phyloP scores from a whole-genome alignment of 2,797 vertebrate species.

The Eulemur albifrons region DNA sequence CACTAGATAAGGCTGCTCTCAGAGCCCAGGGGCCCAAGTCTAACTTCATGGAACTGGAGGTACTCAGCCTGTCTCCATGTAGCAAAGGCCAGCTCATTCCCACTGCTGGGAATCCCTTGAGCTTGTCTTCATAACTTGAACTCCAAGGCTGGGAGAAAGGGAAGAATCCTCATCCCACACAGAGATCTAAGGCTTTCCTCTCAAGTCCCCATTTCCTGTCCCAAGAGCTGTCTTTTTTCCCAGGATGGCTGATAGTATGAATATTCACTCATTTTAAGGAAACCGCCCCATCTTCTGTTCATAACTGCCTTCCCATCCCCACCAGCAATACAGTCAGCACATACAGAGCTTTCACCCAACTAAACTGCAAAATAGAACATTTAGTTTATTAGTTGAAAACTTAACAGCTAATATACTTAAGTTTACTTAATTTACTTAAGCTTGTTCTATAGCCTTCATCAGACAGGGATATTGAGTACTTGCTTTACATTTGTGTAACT shows the following conservation, averaged over 20 bases:
- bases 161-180: neutral
- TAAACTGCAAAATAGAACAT: neutral
- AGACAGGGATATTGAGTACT: neutral
- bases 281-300: neutral
- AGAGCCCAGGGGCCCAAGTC: neutral
- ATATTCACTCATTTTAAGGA: conserved; percentile 10
- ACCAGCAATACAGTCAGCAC: neutral
- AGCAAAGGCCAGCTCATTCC: neutral
- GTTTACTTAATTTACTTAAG: neutral
- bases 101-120: neutral
- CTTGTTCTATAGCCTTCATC: neutral
- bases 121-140: neutral
- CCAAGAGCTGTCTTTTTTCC: neutral
- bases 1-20: neutral
- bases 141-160: neutral
- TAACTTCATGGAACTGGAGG: neutral
- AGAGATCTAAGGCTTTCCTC: neutral
- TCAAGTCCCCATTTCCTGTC: neutral
- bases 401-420: neutral
- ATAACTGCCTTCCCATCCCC: neutral
- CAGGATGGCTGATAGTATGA: neutral
- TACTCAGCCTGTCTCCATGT: neutral
- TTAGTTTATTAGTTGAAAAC: conserved; percentile 16
- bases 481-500: neutral
- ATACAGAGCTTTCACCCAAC: neutral